Percentiles rank a stretch among this genome's conserved stretches.
phyloP scores from a whole-genome alignment of 2,797 vertebrate species.

The Crenichthys baileyi region DNA sequence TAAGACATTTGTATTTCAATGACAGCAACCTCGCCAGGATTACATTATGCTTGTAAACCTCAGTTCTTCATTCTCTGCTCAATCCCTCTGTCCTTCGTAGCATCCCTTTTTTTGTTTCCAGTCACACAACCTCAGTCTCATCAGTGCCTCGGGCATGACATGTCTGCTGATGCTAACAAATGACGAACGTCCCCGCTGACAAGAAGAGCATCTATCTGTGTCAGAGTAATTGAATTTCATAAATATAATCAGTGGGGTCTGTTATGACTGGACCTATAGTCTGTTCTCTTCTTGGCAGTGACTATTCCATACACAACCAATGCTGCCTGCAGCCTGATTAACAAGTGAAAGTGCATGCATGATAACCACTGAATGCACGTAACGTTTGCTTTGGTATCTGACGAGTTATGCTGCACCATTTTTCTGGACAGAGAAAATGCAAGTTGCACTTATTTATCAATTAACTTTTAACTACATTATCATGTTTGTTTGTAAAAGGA shows the following conservation, averaged over 20 bases:
- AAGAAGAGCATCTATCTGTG: constrained; percentile 78
- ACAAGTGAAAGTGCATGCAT: constrained; percentile 23
- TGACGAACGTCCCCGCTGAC: constrained; percentile 71
- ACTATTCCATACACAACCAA: constrained; percentile 47
- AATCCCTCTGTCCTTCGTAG: constrained; percentile 5
- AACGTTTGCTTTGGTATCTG: constrained; percentile 33
- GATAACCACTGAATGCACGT: constrained; percentile 26
- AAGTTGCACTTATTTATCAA: constrained; percentile 47
- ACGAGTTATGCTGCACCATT: constrained; percentile 47
- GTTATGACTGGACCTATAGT: constrained; percentile 72
- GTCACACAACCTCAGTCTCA: constrained; percentile 51
- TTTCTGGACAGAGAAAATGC: constrained; percentile 53
- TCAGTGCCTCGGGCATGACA: constrained; percentile 68
- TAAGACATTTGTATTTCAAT: neutral
- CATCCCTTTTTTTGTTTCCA: constrained; percentile 60
- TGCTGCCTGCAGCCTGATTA: constrained; percentile 49
- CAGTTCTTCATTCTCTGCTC: constrained; percentile 15
- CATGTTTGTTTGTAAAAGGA: constrained; percentile 40
- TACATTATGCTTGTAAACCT: constrained; percentile 23
- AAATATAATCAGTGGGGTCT: constrained; percentile 80
- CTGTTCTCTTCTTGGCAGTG: constrained; percentile 46
- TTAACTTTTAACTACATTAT: constrained; percentile 31
- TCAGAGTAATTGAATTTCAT: constrained; percentile 84
- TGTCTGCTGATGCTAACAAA: constrained; percentile 77
- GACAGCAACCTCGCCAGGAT: constrained; percentile 1